Base-by-base conservation (phyloP, 2,113 vertebrate genomes). In the Phaethon lepturus region DNA sequence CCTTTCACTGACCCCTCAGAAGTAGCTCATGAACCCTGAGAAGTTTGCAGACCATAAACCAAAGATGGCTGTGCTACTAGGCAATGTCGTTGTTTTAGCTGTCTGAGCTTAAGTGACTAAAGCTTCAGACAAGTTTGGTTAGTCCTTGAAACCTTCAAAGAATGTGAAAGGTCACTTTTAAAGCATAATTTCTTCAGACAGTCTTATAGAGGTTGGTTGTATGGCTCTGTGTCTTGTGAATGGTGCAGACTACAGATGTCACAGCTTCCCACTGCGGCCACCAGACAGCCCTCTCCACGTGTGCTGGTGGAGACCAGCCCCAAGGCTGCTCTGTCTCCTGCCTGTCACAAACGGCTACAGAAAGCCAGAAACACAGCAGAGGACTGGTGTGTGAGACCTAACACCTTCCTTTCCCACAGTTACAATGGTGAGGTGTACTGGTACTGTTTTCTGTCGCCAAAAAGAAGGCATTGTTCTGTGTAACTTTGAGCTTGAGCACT, bases 201-300 rank as follows among this genome's bases (percentile, higher is more conserved):
- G 28, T 29, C 33, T 49, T 52, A 17, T 3, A 56, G 35, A 82
- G 8, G 10, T 38, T 69, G 35, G 28, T 45, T 55, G 17, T 50
- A 25, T 42, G 56, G 14, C 20, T 83, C 28, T 66, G 2, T 50
- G 47, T n/a, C 49, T 85, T 58, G 5, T 71, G 47, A 50, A 17
- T 16, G 42, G 15, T 31, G 33, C 20, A 78, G 64, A 47, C n/a
- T 55, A 52, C 52, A 87, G 47, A 88, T 59, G 59, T 44, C 67
- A 40, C 24, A 44, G 11, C 5, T n/a, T 87, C 55, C 35, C n/a
- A 10, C 26, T 7, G 20, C 0, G 1, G 35, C 56, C 6, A 1
- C 33, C 2, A 11, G 52, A 20, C 47, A 90, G 16, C 16, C 42
- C 23, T 40, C 18, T 42, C 38, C 49, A 42, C 3, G 1, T 2